A percentile compares a stretch with the other conserved stretches of the same genome.
phyloP scores from a whole-genome alignment of 1,140 invertebrate species.

The Galendromus occidentalis region DNA sequence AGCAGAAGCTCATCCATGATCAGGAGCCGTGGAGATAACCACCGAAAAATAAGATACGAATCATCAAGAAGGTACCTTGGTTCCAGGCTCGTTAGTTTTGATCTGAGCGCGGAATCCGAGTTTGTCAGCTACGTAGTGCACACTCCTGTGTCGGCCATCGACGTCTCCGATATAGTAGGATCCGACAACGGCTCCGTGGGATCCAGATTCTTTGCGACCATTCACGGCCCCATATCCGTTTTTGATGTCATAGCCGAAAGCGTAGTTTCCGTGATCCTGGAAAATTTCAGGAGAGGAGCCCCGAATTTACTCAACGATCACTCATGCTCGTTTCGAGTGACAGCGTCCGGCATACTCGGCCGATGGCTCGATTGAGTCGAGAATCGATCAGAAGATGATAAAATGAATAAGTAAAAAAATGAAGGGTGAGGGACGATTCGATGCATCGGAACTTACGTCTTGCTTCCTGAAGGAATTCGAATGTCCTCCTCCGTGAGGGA shows the following conservation, averaged over 20 bases:
- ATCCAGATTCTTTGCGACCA: neutral
- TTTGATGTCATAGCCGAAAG: neutral
- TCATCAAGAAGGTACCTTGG: neutral
- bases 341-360: no score
- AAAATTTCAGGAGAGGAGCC: neutral
- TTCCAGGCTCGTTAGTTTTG: slow-evolving; percentile 6
- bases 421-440: no score
- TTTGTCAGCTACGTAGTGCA: slow-evolving; percentile 2
- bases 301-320: no score
- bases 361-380: no score
- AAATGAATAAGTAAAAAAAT: no score
- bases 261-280: slow-evolving; percentile 10
- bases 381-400: no score
- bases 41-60: neutral
- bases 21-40: neutral
- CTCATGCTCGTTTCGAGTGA: no score
- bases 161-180: slow-evolving; percentile 6
- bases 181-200: neutral
- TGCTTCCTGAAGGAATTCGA: slow-evolving; percentile 2
- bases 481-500: neutral
- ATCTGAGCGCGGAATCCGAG: slow-evolving; percentile 2
- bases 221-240: neutral
- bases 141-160: neutral
- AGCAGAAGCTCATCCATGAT: neutral
- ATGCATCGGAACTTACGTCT: neutral